Conservation (phyloP, 2,888 invertebrate species). For the Agelastica alni region DNA sequence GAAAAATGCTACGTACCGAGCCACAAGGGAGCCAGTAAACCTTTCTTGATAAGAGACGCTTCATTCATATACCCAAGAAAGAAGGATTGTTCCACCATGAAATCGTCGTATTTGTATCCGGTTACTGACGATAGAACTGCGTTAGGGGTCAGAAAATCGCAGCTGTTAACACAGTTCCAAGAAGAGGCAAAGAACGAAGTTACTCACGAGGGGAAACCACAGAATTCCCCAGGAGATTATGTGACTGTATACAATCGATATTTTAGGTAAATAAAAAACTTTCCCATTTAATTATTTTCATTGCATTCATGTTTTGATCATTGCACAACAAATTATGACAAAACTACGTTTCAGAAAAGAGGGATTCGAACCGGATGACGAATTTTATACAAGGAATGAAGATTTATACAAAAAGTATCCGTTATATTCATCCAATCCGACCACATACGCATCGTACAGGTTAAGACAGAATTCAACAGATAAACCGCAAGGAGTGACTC, state of each 20-base stretch:
- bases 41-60: conserved; percentile 49
- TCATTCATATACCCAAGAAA: conserved; percentile 28
- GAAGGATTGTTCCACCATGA: conserved; percentile 46
- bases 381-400: conserved; percentile 30
- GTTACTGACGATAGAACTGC: conserved; percentile 28
- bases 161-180: conserved; percentile 41
- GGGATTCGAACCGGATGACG: conserved; percentile 41
- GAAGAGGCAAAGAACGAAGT: conserved; percentile 48
- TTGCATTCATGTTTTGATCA: background rate
- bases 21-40: conserved; percentile 47
- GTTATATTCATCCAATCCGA: conserved; percentile 31
- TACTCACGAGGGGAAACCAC: conserved; percentile 40
- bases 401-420: conserved; percentile 36
- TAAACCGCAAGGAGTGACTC: conserved; percentile 32
- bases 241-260: conserved; percentile 50
- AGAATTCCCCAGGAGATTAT: conserved; percentile 45
- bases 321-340: no score
- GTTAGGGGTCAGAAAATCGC: conserved; percentile 41
- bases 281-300: background rate
- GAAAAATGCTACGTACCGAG: conserved; percentile 48
- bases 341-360: conserved; percentile 23
- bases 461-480: conserved; percentile 25
- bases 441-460: conserved; percentile 31
- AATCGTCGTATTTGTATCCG: conserved; percentile 43
- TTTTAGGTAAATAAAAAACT: conserved; percentile 33